Base-by-base conservation (phyloP, 1,140 invertebrate species). In the Drosophila kanapiae region DNA sequence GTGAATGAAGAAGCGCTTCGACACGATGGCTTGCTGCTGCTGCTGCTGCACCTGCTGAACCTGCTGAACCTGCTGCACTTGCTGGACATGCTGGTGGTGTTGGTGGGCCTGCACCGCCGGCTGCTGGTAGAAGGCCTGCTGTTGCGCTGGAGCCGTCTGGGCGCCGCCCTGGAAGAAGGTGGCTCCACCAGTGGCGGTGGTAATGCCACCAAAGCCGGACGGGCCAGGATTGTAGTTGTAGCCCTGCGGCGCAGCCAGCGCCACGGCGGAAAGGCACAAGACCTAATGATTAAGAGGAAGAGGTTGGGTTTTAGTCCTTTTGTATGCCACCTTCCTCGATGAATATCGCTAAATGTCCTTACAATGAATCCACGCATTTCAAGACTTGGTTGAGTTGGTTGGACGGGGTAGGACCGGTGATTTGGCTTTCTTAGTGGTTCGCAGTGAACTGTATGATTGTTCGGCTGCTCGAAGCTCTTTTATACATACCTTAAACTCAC, bases 21-120 rank as follows among this genome's bases (percentile, higher is more conserved):
- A 92, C 6, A 93, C 94, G 6, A 96, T 94, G 0, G 95, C 95
- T 27, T 92, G 87, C 58, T 90, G 91, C 11, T 86, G 78, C 60
- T 82, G 79, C 42, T 60, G 75, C 16, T 78, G 76, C 9, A 67
- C 68, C 33, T 81, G 81, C 16, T 90, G 75, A 3, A 54, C 62
- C 29, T 75, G 78, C 9, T 69, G 51, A 13, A 37, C 54, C 48
- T 75, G 75, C 33, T 85, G 78, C 23, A 23, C 23, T 23, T 23
- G 23, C 9, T 69, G 51, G n/a, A 37, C 54, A 43, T 75, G 75
- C 33, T 85, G 78, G 37, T 82, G 82, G 10, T 82, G 81, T 3
- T 79, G 77, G 47, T 53, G 40, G 14, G 49, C 16, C 40, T 74
- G 69, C 35, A 74, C 94, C 0, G 95, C 94, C 0, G 95, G 94